phyloP scores from a whole-genome alignment of 2,888 invertebrate genomes.

The Sarcophaga carnaria region DNA sequence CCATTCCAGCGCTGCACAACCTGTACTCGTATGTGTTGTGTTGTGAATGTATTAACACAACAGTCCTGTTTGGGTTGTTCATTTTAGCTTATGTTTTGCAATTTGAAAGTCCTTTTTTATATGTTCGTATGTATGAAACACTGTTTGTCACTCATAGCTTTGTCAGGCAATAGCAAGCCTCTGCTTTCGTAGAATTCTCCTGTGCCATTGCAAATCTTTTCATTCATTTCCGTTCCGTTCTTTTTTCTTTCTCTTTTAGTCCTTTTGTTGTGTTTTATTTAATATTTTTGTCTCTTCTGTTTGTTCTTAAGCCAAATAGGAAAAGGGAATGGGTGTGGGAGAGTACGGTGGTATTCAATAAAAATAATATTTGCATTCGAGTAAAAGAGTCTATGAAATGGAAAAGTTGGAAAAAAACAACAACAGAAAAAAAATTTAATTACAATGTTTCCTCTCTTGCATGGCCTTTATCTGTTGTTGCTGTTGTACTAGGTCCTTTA shows the following conservation, averaged over 20 bases:
- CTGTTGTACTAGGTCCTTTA: neutral
- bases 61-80: neutral
- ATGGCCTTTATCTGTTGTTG: neutral
- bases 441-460: conserved; percentile 12
- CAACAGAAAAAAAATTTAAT: conserved; percentile 36
- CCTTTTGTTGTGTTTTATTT: neutral
- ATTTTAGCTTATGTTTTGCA: conserved; percentile 35
- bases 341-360: too few species aligned
- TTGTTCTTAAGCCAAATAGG: neutral
- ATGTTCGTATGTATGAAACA: conserved; percentile 21
- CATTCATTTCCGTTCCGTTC: conserved; percentile 30
- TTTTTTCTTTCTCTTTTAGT: neutral
- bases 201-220: conserved; percentile 42
- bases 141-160: neutral
- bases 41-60: neutral
- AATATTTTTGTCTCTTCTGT: conserved; percentile 30
- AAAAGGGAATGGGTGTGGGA: neutral
- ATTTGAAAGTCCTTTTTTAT: conserved; percentile 22
- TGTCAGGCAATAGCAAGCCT: neutral
- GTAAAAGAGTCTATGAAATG: conserved; percentile 22
- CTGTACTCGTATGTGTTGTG: conserved; percentile 6
- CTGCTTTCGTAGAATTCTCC: conserved; percentile 13
- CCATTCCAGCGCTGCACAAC: neutral
- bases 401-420: neutral
- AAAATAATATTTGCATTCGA: conserved; percentile 43